Evolutionary conservation across 2,888 invertebrate genomes (phyloP), one percentile per base, ranked within the genome.

Genomic region (Leucoptera coffeella): DNA sequence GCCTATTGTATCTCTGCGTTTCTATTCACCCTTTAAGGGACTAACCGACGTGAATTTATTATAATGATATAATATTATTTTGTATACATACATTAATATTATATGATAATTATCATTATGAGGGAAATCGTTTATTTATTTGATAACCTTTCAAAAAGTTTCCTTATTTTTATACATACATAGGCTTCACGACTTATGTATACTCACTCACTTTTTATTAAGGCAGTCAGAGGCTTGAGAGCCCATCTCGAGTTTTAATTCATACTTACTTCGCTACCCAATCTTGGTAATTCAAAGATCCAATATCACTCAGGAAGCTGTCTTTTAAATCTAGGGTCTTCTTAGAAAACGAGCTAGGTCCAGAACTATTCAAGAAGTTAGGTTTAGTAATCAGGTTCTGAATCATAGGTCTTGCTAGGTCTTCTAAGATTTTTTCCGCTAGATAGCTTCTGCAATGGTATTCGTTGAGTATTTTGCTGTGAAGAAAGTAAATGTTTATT

Each of bases 381-480:
- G 61, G 58, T 31, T 40, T 52, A 1, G 67, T 71, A 1, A 65
- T 21, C 3, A 65, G 52, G 31, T 49, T 49, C 30, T 65, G 57
- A 2, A 62, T 27, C 12, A 54, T 46, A 11, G 54, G 53, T 31
- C 59, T 57, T 3, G 59, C 62, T 51, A 85, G 75, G 38, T 82
- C 79, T 7, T 73, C 72, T 21, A 85, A 50, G 34, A 86, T 84
- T 56, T 83, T 79, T 39, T 82, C 80, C 0, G 84, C 84, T 20
- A 86, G 50, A 45, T 79, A 86, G 42, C 78, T 83, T 17, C 83
- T 76, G 38, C 85, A 85, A 24, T 83, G 59, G 46, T 83, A 86
- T 45, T 86, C 83, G 42, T 85, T 85, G 79, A 86, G 84, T 74
- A 79, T 82, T 49, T 75, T 74, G 41, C 85, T 84, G 40, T 3